Base-by-base conservation (phyloP, 2,797 vertebrate species). In the Triplophysa yarkandensis region DNA sequence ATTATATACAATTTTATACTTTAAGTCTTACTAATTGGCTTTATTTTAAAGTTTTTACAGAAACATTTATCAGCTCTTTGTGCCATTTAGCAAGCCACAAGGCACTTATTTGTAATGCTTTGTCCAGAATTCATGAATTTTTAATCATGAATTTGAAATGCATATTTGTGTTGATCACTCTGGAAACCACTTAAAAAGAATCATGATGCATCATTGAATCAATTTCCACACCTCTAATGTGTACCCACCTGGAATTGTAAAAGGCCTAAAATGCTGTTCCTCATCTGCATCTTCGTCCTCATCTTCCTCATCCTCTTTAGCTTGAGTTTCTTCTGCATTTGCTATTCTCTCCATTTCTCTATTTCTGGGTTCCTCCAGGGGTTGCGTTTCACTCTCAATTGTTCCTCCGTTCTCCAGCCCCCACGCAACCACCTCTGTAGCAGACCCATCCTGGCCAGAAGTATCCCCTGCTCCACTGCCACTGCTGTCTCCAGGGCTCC, bases 241-340 rank as follows among this genome's bases (percentile, higher is more conserved):
- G 8, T 8, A 61, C 87, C 83, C 66, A 91, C 92, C 86, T 83
- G 92, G 92, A 43, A 92, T 4, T 50, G 80, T 17, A 21, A 93
- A 86, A 0, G 92, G 92, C 78, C 82, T 85, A 74, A 92, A 91
- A 27, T 82, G 73, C 43, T 87, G 86, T 43, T 84, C 83, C 39
- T 90, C 86, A 1, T 91, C 88, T 21, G 87, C 89, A n/a, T 86
- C 86, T 2, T 92, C 89, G 1, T 81, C 84, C n/a, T 85, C 84
- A 1, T 77, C 81, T 7, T 81, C 77, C 58, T 87, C 89, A 1
- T 89, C 88, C 21, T 91, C 91, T 80, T 90, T 89, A 5, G 74
- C 76, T 57, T 85, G 86, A 1, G 43, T 19, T 8, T 72, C 84
- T 14, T 67, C 83, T n/a, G n/a, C 34, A 6, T 66, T 70, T 13